Evolutionary conservation across 1,140 invertebrate species (phyloP).

Genomic region (Magallana gigas): DNA sequence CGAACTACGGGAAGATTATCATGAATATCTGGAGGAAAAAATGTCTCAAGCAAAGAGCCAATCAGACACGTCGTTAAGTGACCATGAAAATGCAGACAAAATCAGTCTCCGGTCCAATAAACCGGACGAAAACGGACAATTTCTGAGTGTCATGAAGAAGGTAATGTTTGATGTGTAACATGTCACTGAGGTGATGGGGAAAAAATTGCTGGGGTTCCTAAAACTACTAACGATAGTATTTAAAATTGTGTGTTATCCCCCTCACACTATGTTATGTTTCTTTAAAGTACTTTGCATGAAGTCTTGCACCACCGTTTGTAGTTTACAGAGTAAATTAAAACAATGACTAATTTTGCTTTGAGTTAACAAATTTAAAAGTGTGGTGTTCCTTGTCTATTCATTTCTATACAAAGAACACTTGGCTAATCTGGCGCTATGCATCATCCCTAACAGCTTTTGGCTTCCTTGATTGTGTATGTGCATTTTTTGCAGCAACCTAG

Average conservation of each 20-base stretch:
- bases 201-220: neutral
- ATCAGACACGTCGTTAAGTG: conserved; percentile 51
- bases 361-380: conserved; percentile 19
- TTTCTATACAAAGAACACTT: neutral
- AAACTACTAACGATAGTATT: conserved; percentile 23
- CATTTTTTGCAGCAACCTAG: conserved; percentile 86
- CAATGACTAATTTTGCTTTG: neutral
- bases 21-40: conserved; percentile 51
- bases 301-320: neutral
- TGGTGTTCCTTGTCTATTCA: conserved; percentile 17
- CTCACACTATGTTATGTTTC: neutral
- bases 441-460: neutral
- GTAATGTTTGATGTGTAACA: neutral
- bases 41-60: conserved; percentile 65
- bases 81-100: conserved; percentile 43
- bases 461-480: conserved; percentile 23
- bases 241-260: conserved; percentile 2
- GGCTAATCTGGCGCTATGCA: neutral
- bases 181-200: neutral
- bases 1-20: conserved; percentile 45
- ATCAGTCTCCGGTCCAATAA: conserved; percentile 56
- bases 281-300: conserved; percentile 1
- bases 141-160: conserved; percentile 44
- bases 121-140: conserved; percentile 40
- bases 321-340: neutral